Evolutionary conservation across 2,888 invertebrate species (phyloP).

Genomic region (Vannuccia rotundouncinata): DNA sequence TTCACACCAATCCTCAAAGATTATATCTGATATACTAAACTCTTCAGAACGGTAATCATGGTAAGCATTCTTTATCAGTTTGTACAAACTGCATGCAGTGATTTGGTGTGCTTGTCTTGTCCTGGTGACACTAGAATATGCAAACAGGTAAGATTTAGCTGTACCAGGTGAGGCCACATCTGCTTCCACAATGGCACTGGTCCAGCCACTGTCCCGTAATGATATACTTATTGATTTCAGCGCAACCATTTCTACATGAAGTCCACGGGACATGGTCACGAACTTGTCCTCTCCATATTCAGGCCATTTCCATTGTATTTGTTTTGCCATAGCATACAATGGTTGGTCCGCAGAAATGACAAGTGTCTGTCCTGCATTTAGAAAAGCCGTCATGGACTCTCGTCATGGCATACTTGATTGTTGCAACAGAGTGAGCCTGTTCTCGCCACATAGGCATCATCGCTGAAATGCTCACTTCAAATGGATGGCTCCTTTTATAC

Average conservation of each 20-base stretch:
- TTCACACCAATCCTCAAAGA: constrained; percentile 13
- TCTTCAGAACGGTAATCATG: constrained; percentile 33
- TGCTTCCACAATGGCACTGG: constrained; percentile 41
- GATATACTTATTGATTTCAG: background rate
- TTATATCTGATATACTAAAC: background rate
- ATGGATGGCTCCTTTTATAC: background rate
- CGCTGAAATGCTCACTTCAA: no score
- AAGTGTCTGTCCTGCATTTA: background rate
- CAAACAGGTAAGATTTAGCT: constrained; percentile 43
- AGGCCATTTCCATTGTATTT: background rate
- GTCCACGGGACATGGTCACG: background rate
- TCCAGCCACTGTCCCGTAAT: constrained; percentile 38
- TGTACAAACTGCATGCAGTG: constrained; percentile 41
- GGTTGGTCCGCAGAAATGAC: background rate
- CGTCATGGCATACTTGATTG: no score
- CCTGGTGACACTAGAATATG: constrained; percentile 41
- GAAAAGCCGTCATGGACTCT: no score
- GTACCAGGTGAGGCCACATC: constrained; percentile 38
- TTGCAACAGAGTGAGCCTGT: no score
- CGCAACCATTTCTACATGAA: background rate
- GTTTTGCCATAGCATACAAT: background rate
- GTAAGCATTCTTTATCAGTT: constrained; percentile 41
- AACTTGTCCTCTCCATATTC: background rate
- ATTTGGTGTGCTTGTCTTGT: constrained; percentile 42
- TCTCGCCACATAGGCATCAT: no score